phyloP scores from a whole-genome alignment of 2,113 vertebrate species.

The Opisthocomus hoazin region DNA sequence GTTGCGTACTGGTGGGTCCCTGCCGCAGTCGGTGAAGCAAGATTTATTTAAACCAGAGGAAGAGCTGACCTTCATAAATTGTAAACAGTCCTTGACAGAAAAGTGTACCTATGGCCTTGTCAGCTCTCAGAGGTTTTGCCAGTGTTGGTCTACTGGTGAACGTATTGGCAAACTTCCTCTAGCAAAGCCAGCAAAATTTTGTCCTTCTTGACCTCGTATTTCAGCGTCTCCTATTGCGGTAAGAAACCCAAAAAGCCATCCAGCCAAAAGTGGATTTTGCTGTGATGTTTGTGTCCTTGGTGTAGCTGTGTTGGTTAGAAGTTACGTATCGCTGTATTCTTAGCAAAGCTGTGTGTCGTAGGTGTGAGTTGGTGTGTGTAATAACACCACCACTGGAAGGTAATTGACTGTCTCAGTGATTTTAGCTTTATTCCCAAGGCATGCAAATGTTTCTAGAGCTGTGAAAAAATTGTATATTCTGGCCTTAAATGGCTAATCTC shows the following conservation, averaged over 20 bases:
- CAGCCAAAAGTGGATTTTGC: background rate
- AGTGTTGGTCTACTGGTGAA: background rate
- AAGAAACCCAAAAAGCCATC: background rate
- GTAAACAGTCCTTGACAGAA: slow-evolving; percentile 40
- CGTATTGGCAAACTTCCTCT: background rate
- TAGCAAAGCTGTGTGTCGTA: background rate
- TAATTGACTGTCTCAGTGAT: background rate
- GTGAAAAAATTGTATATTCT: background rate
- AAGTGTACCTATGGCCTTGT: background rate
- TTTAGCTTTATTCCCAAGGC: background rate
- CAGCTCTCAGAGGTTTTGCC: slow-evolving; percentile 19
- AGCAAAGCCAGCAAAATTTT: slow-evolving; percentile 3
- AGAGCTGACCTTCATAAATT: slow-evolving; percentile 27
- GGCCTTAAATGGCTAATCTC: background rate
- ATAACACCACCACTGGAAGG: background rate
- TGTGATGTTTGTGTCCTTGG: background rate
- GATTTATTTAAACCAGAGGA: slow-evolving; percentile 37
- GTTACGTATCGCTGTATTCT: rapidly evolving
- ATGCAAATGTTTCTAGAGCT: background rate
- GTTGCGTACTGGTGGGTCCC: background rate
- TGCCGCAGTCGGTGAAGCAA: background rate
- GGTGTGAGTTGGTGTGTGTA: background rate
- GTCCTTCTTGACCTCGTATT: background rate
- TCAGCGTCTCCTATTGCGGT: rapidly evolving
- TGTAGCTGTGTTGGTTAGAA: background rate